Percentiles rank a stretch among this genome's conserved stretches.
These are phyloP conservation scores for Tribolium castaneum DNA, from an alignment of 1,140 invertebrate genomes.

Conservation along the genomic window DNA sequence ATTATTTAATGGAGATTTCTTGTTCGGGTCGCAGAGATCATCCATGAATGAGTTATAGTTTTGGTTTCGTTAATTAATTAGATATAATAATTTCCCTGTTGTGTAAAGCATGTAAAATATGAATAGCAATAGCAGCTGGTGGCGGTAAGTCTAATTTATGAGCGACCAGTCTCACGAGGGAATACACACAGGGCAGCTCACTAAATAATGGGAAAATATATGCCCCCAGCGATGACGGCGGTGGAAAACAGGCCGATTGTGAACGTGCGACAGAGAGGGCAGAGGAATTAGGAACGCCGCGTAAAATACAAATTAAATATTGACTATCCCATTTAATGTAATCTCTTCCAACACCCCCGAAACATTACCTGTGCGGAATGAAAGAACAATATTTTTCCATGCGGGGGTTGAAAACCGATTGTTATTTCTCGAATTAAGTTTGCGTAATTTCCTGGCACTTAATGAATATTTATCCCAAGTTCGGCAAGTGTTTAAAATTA, in stretches of 20 bases:
- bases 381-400: conserved; percentile 2
- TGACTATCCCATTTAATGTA: conserved; percentile 18
- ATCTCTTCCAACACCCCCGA: neutral
- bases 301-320: conserved; percentile 27
- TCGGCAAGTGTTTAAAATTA: conserved; percentile 8
- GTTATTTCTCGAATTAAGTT: neutral
- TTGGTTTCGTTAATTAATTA: conserved; percentile 38
- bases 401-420: neutral
- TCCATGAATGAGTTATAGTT: conserved; percentile 15
- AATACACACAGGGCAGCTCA: conserved; percentile 34
- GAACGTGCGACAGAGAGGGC: neutral
- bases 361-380: neutral
- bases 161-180: conserved; percentile 41
- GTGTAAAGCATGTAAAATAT: conserved; percentile 41
- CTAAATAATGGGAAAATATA: conserved; percentile 35
- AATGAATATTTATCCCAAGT: conserved; percentile 28
- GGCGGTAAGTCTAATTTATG: conserved; percentile 42
- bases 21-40: neutral
- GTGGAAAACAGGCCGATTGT: neutral
- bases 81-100: conserved; percentile 40
- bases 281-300: neutral
- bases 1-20: neutral
- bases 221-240: conserved; percentile 20
- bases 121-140: conserved; percentile 41
- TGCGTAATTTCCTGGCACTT: conserved; percentile 8